Percentiles rank a stretch among this genome's conserved stretches.
phyloP scores from a whole-genome alignment of 2,888 invertebrate species.

The Dolomedes plantarius region DNA sequence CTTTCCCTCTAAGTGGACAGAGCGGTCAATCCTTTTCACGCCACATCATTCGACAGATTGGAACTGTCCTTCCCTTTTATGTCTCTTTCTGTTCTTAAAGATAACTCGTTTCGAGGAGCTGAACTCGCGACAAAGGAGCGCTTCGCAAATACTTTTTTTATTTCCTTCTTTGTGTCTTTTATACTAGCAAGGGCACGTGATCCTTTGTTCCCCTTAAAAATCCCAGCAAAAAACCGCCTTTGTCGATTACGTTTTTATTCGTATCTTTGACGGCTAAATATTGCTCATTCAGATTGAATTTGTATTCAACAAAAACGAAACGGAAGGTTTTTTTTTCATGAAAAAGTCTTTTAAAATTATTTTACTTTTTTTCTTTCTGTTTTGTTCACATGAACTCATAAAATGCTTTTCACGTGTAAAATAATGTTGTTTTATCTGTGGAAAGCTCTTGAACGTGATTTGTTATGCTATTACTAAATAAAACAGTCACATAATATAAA shows the following conservation, averaged over 20 bases:
- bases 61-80: neutral
- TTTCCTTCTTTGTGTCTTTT: neutral
- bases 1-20: neutral
- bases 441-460: no score
- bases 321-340: no score
- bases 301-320: no score
- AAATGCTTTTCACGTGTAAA: no score
- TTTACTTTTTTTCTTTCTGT: no score
- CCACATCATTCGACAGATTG: neutral
- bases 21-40: neutral
- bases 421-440: no score
- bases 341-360: no score
- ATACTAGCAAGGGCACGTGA: neutral
- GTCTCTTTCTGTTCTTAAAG: neutral
- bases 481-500: no score
- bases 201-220: neutral
- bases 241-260: neutral
- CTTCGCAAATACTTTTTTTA: neutral
- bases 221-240: neutral
- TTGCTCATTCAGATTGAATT: no score
- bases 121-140: neutral
- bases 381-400: no score
- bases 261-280: no score
- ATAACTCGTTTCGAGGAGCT: neutral
- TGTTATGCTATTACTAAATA: no score